A percentile compares a stretch with the other conserved stretches of the same genome.
Evolutionary conservation across 2,888 invertebrate species (phyloP).

Genomic region (Phlogophora meticulosa): DNA sequence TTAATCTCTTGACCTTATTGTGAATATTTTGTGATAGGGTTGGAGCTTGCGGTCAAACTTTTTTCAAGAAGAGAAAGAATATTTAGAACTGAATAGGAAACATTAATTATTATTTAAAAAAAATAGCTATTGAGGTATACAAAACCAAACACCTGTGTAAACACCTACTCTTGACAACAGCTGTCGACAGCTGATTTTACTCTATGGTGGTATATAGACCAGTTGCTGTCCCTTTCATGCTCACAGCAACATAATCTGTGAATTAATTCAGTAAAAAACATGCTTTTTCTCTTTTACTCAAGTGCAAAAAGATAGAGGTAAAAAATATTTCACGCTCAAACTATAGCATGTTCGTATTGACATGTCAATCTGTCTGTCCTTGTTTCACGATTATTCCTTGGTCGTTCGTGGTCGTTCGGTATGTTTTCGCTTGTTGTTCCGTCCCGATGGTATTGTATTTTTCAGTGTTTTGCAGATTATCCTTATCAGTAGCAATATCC

Average conservation of each 20-base stretch:
- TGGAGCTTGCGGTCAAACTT: too few relatives aligned
- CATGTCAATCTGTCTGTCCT: constrained; percentile 54
- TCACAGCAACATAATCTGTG: background rate
- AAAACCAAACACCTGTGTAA: background rate
- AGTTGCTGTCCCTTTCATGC: constrained; percentile 67
- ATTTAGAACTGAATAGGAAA: too few relatives aligned
- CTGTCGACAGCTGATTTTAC: constrained; percentile 84
- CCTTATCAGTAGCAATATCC: constrained; percentile 74
- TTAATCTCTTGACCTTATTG: too few relatives aligned
- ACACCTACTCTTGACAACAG: constrained; percentile 69
- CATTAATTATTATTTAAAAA: too few relatives aligned
- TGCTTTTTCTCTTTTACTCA: constrained; percentile 49
- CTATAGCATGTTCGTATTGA: constrained; percentile 24
- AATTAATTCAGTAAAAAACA: background rate
- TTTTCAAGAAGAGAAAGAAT: too few relatives aligned
- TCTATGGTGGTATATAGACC: constrained; percentile 64
- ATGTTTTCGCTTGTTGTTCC: constrained; percentile 85
- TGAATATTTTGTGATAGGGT: too few relatives aligned
- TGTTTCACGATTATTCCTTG: constrained; percentile 64
- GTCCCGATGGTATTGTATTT: constrained; percentile 80
- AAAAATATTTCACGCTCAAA: constrained; percentile 52
- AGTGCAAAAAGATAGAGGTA: constrained; percentile 38
- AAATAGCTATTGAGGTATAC: too few relatives aligned
- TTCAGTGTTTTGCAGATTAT: constrained; percentile 81
- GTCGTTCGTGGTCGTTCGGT: constrained; percentile 62